phyloP scores from a whole-genome alignment of 2,888 invertebrate genomes.

The Podabrus alpinus region DNA sequence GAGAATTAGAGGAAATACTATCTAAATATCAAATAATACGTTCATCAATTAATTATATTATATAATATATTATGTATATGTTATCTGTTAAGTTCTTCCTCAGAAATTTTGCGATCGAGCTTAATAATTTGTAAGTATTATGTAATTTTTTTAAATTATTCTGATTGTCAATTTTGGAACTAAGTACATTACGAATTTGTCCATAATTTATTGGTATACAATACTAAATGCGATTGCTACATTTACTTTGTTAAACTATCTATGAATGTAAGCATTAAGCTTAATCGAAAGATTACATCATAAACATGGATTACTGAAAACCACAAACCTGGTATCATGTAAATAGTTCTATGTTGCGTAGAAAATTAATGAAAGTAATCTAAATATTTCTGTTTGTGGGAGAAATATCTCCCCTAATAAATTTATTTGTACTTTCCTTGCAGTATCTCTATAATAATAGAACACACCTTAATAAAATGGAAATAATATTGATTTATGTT shows the following conservation, averaged over 20 bases:
- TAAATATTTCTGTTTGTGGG: not conserved
- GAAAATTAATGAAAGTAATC: not conserved
- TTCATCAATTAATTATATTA: not conserved
- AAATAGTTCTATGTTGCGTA: not conserved
- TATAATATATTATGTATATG: no score
- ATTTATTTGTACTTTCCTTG: not conserved
- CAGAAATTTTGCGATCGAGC: no score
- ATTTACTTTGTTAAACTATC: not conserved
- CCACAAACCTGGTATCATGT: not conserved
- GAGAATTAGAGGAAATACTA: not conserved
- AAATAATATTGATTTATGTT: no score
- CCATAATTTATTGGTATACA: not conserved
- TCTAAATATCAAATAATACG: not conserved
- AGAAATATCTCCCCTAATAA: not conserved
- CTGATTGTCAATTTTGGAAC: no score
- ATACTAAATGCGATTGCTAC: not conserved
- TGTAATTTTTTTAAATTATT: no score
- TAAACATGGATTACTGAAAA: not conserved
- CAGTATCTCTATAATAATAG: not conserved
- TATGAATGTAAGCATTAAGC: not conserved
- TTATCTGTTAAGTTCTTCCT: no score
- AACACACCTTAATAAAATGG: no score
- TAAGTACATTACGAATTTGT: not conserved
- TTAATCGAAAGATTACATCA: not conserved
- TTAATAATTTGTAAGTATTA: no score